These are phyloP conservation scores for Dasypolia templi DNA, from an alignment of 2,888 invertebrate genomes.

Conservation along the genomic window DNA sequence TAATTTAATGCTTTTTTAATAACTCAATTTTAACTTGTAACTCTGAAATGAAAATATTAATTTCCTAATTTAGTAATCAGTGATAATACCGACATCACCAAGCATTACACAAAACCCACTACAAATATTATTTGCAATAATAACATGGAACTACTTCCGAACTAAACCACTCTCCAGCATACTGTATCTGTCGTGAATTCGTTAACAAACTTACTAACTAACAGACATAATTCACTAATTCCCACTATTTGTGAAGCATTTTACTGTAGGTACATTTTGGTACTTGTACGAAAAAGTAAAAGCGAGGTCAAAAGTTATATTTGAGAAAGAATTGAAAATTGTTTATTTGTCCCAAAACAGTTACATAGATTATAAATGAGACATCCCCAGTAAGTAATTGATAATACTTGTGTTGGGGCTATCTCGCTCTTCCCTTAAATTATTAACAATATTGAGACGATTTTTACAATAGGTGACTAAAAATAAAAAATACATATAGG, in stretches of 20 bases:
- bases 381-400: too few relatives aligned
- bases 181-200: conserved; percentile 68
- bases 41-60: background rate
- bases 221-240: conserved; percentile 77
- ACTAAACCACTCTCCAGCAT: conserved; percentile 51
- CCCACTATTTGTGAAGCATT: conserved; percentile 76
- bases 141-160: conserved; percentile 15
- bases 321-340: background rate
- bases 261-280: conserved; percentile 69
- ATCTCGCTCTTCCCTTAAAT: too few relatives aligned
- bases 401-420: too few relatives aligned
- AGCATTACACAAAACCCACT: background rate
- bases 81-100: background rate
- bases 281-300: conserved; percentile 45
- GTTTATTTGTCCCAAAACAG: too few relatives aligned
- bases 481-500: too few relatives aligned
- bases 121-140: conserved; percentile 26
- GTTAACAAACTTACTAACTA: conserved; percentile 67
- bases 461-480: too few relatives aligned
- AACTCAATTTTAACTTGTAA: background rate
- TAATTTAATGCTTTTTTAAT: background rate
- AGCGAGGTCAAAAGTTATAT: conserved; percentile 10
- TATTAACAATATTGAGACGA: too few relatives aligned
- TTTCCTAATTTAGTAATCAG: background rate
- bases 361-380: too few relatives aligned